phyloP scores from a whole-genome alignment of 2,113 vertebrate genomes.

The Meriones unguiculatus region DNA sequence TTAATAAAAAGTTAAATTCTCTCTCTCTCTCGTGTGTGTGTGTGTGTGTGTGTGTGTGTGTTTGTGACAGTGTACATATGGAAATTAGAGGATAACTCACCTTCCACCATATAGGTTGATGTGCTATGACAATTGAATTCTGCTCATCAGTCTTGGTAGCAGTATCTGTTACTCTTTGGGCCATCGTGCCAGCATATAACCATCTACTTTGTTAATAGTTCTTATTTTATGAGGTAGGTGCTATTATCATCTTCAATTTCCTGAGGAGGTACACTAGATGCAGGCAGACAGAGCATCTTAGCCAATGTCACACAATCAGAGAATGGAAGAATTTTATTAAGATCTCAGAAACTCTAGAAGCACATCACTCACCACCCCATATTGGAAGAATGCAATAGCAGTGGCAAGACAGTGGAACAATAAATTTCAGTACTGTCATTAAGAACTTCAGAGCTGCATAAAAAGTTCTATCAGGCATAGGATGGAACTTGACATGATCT shows the following conservation, averaged over 20 bases:
- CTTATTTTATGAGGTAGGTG: not conserved
- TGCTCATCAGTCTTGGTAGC: not conserved
- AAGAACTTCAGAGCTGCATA: not conserved
- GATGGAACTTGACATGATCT: not conserved
- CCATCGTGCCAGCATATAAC: not conserved
- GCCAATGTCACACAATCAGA: not conserved
- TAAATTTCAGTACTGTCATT: not conserved
- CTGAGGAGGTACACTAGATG: not conserved
- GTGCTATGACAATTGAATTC: not conserved
- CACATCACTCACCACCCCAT: not conserved
- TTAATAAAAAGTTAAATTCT: not conserved
- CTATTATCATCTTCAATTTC: constrained; percentile 16
- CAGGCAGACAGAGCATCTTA: not conserved
- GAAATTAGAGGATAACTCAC: not conserved
- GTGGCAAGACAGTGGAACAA: not conserved
- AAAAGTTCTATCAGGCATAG: not conserved
- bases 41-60: too few relatives aligned
- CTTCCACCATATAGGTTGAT: not conserved
- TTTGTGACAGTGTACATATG: not conserved
- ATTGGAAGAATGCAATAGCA: not conserved
- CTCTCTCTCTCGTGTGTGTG: not conserved
- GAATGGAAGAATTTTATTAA: constrained; percentile 25
- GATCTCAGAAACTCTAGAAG: not conserved
- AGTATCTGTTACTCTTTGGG: not conserved
- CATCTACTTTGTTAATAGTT: not conserved